Evolutionary conservation across 2,797 vertebrate species (phyloP), one percentile per base, ranked within the genome.

Genomic region (Macroramphosus scolopax): DNA sequence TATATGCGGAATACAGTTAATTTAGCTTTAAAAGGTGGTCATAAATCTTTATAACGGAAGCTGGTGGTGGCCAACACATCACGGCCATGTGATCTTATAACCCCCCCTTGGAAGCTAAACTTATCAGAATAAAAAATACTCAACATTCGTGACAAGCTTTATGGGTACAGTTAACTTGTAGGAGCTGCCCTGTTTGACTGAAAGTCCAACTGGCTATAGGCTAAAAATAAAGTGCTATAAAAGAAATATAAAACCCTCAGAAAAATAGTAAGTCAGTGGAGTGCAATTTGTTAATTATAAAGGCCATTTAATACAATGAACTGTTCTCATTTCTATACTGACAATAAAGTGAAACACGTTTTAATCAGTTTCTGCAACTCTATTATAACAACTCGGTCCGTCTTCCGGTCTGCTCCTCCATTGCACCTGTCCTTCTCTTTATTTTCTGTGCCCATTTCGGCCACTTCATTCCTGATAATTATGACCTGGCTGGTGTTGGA

Each of bases 401-500:
- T n/a, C n/a, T 51, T 52, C 57, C 35, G 51, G 44, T 64, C 41
- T 51, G 56, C 11, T 15, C 28, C 33, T 31, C 28, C 20, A 40
- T 50, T 92, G 91, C 92, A 95, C 93, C 93, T 95, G 92, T n/a
- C n/a, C n/a, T n/a, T 92, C 91, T 89, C 47, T 69, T 58, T 36
- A 54, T 86, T 87, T 89, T 83, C 87, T 87, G 89, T 89, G 89
- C 91, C 92, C 92, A 92, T 93, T 91, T 88, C 72, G 76, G 68
- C 89, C 90, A 88, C 91, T 93, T 93, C 92, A 89, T 89, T 91
- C 90, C 87, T 87, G 84, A 90, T 93, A 92, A 96, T 95, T 94
- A 95, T 94, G 94, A 95, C 93, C 93, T 94, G 93, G 93, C 92
- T 93, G 92, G 89, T 91, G 92, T 84, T 34, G 46, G 77, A 82